A percentile compares a stretch with the other conserved stretches of the same genome.
Evolutionary conservation across 2,888 invertebrate species (phyloP).

Genomic region (Leptopilina myrica): DNA sequence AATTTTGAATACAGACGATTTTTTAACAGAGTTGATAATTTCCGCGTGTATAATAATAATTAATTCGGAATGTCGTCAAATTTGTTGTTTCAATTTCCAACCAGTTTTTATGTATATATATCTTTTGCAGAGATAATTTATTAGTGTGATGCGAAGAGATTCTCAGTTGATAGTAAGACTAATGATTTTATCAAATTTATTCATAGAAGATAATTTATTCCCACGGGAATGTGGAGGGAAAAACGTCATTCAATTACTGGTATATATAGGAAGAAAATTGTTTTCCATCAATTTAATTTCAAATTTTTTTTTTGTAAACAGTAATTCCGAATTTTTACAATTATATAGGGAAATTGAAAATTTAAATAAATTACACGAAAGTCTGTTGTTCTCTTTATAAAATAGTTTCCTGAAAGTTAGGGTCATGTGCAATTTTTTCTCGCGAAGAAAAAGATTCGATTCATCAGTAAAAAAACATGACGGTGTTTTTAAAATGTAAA

Average conservation of each 20-base stretch:
- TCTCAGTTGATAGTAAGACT: neutral
- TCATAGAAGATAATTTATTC: conserved; percentile 10
- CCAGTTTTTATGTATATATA: neutral
- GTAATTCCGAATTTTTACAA: too few species aligned
- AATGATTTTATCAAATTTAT: conserved; percentile 6
- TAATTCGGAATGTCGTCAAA: conserved; percentile 12
- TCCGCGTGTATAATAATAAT: neutral
- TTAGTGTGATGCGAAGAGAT: conserved; percentile 5
- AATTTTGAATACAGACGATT: conserved; percentile 1
- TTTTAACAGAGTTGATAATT: conserved; percentile 3
- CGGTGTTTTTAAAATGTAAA: too few species aligned
- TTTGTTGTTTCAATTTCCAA: conserved; percentile 12
- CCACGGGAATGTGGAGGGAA: neutral
- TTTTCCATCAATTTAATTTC: too few species aligned
- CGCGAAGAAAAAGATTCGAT: too few species aligned
- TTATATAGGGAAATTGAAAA: too few species aligned
- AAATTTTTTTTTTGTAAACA: too few species aligned
- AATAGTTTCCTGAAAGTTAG: too few species aligned
- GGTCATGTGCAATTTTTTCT: too few species aligned
- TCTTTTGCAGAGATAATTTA: neutral
- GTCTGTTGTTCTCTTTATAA: too few species aligned
- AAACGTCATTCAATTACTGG: neutral
- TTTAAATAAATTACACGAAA: too few species aligned
- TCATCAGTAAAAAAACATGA: too few species aligned
- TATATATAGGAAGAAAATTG: too few species aligned